Conservation (phyloP, 2,888 invertebrate genomes). For the Ptilodon capucinus region DNA sequence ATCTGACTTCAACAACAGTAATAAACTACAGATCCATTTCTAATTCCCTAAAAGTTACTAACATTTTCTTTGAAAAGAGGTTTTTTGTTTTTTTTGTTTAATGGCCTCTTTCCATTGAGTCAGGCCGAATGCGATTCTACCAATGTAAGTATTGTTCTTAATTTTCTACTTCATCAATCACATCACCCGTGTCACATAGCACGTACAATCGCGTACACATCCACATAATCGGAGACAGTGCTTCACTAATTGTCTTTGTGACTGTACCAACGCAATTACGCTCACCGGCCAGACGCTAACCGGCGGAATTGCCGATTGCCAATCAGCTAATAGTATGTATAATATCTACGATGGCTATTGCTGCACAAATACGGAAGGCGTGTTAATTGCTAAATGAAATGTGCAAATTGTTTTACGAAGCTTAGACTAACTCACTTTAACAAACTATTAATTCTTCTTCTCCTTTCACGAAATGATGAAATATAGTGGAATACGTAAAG, state of each 20-base stretch:
- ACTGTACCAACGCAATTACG: conserved; percentile 64
- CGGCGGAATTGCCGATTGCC: conserved; percentile 72
- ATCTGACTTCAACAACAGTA: too few species aligned
- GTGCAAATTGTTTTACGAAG: conserved; percentile 15
- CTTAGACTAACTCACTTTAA: too few species aligned
- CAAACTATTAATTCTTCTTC: too few species aligned
- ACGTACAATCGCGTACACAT: not conserved
- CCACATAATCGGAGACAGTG: conserved; percentile 21
- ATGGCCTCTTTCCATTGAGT: too few species aligned
- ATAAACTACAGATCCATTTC: too few species aligned
- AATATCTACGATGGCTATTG: conserved; percentile 22
- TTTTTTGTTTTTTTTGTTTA: too few species aligned
- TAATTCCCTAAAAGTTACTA: too few species aligned
- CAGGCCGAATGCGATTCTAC: too few species aligned
- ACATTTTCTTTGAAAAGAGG: too few species aligned
- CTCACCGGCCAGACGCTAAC: conserved; percentile 43
- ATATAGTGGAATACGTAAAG: too few species aligned
- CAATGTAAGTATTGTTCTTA: too few species aligned
- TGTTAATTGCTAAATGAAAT: conserved; percentile 27
- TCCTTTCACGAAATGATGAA: too few species aligned
- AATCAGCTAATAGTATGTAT: conserved; percentile 62
- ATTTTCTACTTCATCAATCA: not conserved
- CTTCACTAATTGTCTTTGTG: conserved; percentile 69
- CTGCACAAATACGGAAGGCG: conserved; percentile 17
- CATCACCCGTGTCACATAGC: conserved; percentile 5